A percentile compares a stretch with the other conserved stretches of the same genome.
These are phyloP conservation scores for Leptinotarsa rubiginosa DNA, from an alignment of 2,888 invertebrate species.

Conservation along the genomic window DNA sequence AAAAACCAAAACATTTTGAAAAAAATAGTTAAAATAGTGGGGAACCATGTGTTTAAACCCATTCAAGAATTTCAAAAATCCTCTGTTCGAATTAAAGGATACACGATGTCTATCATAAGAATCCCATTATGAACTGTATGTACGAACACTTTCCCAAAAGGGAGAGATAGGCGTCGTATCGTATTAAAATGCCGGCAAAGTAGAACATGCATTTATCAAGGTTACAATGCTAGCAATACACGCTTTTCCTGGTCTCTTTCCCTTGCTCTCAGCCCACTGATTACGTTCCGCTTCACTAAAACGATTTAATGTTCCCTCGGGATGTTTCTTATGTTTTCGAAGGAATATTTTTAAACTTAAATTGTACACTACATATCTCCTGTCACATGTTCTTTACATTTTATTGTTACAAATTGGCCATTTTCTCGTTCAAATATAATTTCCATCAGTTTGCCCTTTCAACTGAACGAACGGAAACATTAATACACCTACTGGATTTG, in stretches of 20 bases:
- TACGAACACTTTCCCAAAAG: not conserved
- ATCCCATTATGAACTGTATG: constrained; percentile 12
- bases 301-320: constrained; percentile 59
- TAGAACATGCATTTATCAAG: constrained; percentile 38
- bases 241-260: constrained; percentile 31
- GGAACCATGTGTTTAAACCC: not conserved
- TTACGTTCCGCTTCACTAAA: constrained; percentile 50
- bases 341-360: constrained; percentile 62
- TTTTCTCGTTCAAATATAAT: constrained; percentile 40
- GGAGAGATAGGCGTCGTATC: constrained; percentile 11
- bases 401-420: constrained; percentile 64
- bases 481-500: constrained; percentile 19
- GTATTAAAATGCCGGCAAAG: constrained; percentile 28
- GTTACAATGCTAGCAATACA: constrained; percentile 36
- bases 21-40: not conserved
- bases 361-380: constrained; percentile 67
- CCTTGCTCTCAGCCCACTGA: constrained; percentile 40
- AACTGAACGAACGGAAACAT: constrained; percentile 26
- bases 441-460: constrained; percentile 36
- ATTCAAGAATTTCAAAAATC: not conserved
- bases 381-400: constrained; percentile 63
- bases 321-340: constrained; percentile 59
- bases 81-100: not conserved
- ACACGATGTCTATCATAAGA: not conserved
- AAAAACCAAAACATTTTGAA: too few species aligned